Evolutionary conservation across 2,797 vertebrate genomes (phyloP).

Genomic region (Cynodonichthys magdalenae): DNA sequence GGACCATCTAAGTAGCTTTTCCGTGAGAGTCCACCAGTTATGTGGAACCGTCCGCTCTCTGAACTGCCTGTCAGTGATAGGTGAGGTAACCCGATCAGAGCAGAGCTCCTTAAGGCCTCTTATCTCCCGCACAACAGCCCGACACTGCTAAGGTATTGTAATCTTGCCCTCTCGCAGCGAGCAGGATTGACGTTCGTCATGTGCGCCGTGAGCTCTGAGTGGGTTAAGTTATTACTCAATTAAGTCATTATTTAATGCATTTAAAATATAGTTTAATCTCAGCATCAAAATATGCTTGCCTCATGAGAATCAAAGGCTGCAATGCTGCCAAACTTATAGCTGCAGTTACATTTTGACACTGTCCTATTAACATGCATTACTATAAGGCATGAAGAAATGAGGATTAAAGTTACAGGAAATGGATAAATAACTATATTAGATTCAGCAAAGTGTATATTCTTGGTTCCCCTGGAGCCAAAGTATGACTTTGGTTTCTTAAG

Average conservation of each 20-base stretch:
- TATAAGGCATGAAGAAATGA: background rate
- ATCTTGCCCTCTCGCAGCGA: constrained; percentile 60
- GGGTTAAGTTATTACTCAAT: background rate
- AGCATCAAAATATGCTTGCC: background rate
- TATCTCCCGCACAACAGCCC: constrained; percentile 66
- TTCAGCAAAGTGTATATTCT: background rate
- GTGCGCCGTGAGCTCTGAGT: constrained; percentile 19
- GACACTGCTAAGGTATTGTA: constrained; percentile 60
- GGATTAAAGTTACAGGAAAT: background rate
- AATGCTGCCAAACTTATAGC: too few species aligned
- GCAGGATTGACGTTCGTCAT: constrained; percentile 44
- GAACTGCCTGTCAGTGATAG: constrained; percentile 68
- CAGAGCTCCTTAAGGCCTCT: constrained; percentile 70
- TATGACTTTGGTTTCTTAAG: background rate
- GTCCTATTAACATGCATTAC: background rate
- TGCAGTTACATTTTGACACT: background rate
- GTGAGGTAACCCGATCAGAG: constrained; percentile 71
- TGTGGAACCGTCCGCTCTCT: constrained; percentile 37
- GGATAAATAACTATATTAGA: background rate
- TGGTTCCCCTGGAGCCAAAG: background rate
- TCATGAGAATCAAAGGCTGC: background rate
- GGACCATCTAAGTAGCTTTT: constrained; percentile 9
- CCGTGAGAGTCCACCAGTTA: constrained; percentile 53
- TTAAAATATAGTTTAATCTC: constrained; percentile 2
- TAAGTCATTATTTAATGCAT: constrained; percentile 1